These are phyloP conservation scores for Saccopteryx bilineata DNA, from an alignment of 2,113 vertebrate genomes.

Conservation along the genomic window DNA sequence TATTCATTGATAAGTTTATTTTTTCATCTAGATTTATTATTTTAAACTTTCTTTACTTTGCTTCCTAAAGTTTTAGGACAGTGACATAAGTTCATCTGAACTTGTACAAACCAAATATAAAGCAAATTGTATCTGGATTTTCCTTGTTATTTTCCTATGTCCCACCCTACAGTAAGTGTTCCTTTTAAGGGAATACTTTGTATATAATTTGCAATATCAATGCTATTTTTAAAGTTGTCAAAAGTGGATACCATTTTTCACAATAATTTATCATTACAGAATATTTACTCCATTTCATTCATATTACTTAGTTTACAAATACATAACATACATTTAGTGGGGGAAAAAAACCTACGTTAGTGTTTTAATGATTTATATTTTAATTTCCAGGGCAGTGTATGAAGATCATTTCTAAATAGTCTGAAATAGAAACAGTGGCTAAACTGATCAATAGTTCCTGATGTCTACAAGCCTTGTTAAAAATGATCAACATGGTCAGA, in stretches of 20 bases:
- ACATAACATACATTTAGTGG: background rate
- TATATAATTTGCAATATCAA: background rate
- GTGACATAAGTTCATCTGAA: background rate
- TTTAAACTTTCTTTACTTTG: background rate
- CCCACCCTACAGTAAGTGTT: background rate
- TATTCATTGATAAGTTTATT: background rate
- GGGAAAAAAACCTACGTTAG: background rate
- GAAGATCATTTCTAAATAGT: background rate
- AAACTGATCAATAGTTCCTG: background rate
- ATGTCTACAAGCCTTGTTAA: background rate
- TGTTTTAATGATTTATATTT: background rate
- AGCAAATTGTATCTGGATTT: background rate
- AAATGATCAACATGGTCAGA: background rate
- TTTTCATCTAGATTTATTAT: background rate
- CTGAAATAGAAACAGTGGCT: background rate
- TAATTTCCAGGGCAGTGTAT: background rate
- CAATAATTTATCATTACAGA: background rate
- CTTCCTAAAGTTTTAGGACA: background rate
- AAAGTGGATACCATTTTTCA: background rate
- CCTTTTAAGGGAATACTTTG: background rate
- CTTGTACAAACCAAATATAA: background rate
- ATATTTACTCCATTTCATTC: background rate
- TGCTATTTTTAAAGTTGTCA: background rate
- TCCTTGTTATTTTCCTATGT: background rate
- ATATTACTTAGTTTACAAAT: background rate